Evolutionary conservation across 1,140 invertebrate genomes (phyloP).

Genomic region (Achatina immaculata): DNA sequence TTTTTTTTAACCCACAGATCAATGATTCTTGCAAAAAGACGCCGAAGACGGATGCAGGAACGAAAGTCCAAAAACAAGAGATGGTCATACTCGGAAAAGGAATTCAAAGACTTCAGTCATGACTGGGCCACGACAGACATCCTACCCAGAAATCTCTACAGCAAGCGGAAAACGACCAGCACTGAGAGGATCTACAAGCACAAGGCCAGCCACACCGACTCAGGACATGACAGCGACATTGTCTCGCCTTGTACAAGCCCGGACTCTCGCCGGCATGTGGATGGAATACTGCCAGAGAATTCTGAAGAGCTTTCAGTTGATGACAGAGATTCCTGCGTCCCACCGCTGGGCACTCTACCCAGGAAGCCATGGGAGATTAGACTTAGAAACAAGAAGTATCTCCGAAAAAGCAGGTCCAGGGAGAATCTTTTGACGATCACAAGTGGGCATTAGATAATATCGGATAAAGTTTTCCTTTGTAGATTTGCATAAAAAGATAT

Average conservation of each 20-base stretch:
- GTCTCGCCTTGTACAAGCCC: not conserved
- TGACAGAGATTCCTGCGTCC: not conserved
- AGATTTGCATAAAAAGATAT: no score
- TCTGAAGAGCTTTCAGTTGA: not conserved
- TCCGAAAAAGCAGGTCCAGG: not conserved
- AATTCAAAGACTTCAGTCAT: not conserved
- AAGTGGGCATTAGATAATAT: no score
- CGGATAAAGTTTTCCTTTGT: no score
- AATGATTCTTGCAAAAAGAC: constrained; percentile 18
- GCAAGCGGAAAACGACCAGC: not conserved
- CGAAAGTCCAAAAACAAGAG: not conserved
- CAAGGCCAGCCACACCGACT: constrained; percentile 12
- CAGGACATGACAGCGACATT: constrained; percentile 20
- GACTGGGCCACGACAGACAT: not conserved
- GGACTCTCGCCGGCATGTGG: not conserved
- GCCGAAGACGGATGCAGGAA: not conserved
- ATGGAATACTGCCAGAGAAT: not conserved
- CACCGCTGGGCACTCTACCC: not conserved
- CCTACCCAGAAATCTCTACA: not conserved
- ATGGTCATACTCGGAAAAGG: not conserved
- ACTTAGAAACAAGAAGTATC: not conserved
- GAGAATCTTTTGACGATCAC: not conserved
- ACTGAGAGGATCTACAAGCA: not conserved
- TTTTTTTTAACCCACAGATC: no score
- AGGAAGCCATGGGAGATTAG: constrained; percentile 21